Base-by-base conservation (phyloP, 1,140 invertebrate species). In the Rhopalosiphum padi region DNA sequence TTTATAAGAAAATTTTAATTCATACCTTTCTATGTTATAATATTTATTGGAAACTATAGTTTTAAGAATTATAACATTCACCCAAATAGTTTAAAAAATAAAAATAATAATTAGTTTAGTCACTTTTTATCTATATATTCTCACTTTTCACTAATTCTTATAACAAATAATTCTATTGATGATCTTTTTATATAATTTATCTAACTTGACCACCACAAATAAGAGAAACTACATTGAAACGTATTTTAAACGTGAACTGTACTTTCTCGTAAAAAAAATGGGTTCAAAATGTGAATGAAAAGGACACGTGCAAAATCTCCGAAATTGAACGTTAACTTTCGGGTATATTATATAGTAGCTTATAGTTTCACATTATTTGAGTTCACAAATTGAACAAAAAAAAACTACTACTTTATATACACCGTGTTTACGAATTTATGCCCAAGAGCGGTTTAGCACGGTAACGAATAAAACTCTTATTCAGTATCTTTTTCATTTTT, bases 341-440 rank as follows among this genome's bases (percentile, higher is more conserved):
- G 22, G 35, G 51, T 51, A 25, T 51, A 88, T 48, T 35, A 30
- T 48, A 23, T 43, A 25, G 85, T 25, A 87, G 43, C 85, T n/a
- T 87, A 46, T n/a, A 48, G 85, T 43, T 85, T 41, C 41, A 43
- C 37, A 85, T n/a, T 87, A 87, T 89, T 89, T 21, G 21, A 55
- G 88, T 37, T n/a, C 11, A 55, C 15, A 89, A 55, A 89, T 41
- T n/a, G 35, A 86, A 86, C 7, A 25, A 51, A 87, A 87, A 87
- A 87, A 89, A 53, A 51, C 46, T 0, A 22, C 48, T 37, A 35
- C 21, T 89, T 89, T 89, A 55, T 89, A 89, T 41, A 46, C 37
- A 87, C 48, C 48, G 22, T 55, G 87, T 89, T 89, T 89, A 89
- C 51, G 51, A 89, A 55, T 89, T 89, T 89, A 23, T 53, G 23